These are phyloP conservation scores for Megamerina dolium DNA, from an alignment of 2,888 invertebrate genomes.

Conservation along the genomic window DNA sequence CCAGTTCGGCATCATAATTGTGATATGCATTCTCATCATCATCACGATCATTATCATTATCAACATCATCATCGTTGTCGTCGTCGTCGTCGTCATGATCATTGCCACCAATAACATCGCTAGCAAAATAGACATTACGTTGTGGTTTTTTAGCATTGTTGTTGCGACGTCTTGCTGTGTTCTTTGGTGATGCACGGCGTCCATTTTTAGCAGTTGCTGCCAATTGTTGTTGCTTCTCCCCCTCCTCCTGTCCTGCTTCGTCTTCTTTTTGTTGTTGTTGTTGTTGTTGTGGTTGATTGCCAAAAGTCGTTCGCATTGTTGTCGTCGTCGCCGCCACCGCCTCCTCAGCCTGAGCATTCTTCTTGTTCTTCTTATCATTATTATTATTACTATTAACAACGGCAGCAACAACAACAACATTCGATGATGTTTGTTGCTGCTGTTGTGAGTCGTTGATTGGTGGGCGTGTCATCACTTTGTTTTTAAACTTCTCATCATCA, in stretches of 20 bases:
- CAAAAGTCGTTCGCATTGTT: constrained; percentile 42
- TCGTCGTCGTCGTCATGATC: constrained; percentile 15
- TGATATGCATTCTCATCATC: constrained; percentile 21
- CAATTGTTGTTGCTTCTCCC: constrained; percentile 4
- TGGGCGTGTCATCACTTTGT: constrained; percentile 31
- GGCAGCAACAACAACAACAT: not conserved
- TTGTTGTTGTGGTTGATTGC: constrained; percentile 22
- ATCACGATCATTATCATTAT: constrained; percentile 22
- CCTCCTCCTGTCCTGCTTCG: too few relatives aligned
- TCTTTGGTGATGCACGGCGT: constrained; percentile 1
- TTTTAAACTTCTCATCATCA: constrained; percentile 3
- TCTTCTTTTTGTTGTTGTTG: constrained; percentile 17
- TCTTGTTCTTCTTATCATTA: constrained; percentile 9
- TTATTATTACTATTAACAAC: constrained; percentile 1
- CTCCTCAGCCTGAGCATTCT: constrained; percentile 21
- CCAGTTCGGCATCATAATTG: constrained; percentile 5
- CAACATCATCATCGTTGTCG: constrained; percentile 27
- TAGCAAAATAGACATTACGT: constrained; percentile 34
- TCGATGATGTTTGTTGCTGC: constrained; percentile 2
- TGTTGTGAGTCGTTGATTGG: constrained; percentile 33
- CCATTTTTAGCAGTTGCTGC: constrained; percentile 1
- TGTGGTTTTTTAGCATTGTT: constrained; percentile 20
- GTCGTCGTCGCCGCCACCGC: too few relatives aligned
- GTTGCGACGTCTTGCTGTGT: not conserved
- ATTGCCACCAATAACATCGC: constrained; percentile 7